These are phyloP conservation scores for Vipera ursinii DNA, from an alignment of 2,797 vertebrate genomes.

Conservation along the genomic window DNA sequence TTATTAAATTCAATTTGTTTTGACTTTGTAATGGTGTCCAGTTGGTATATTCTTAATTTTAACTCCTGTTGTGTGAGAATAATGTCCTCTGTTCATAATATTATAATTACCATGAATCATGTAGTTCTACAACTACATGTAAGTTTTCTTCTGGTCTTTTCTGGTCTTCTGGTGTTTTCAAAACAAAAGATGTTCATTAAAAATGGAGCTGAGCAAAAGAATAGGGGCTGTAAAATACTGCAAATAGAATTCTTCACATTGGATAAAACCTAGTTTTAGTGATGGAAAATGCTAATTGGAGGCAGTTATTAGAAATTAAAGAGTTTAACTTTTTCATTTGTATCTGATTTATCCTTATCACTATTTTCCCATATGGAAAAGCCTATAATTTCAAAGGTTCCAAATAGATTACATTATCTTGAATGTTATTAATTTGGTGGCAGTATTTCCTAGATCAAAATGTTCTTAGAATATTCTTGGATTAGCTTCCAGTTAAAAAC, in stretches of 20 bases:
- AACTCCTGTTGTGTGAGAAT: neutral
- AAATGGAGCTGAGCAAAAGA: conserved; percentile 1
- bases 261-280: neutral
- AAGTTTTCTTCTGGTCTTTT: neutral
- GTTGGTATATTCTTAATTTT: neutral
- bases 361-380: neutral
- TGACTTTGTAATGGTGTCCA: neutral
- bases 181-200: neutral
- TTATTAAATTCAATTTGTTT: neutral
- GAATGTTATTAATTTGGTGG: neutral
- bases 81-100: neutral
- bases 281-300: conserved; percentile 2
- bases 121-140: neutral
- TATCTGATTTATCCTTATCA: neutral
- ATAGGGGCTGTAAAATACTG: neutral
- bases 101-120: neutral
- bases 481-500: neutral
- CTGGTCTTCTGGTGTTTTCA: neutral
- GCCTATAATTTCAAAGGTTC: neutral
- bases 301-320: neutral
- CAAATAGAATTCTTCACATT: neutral
- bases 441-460: neutral
- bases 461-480: neutral
- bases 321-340: conserved; percentile 19
- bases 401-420: neutral